Conservation (phyloP, 2,888 invertebrate genomes). For the Drosophila setosimentum region DNA sequence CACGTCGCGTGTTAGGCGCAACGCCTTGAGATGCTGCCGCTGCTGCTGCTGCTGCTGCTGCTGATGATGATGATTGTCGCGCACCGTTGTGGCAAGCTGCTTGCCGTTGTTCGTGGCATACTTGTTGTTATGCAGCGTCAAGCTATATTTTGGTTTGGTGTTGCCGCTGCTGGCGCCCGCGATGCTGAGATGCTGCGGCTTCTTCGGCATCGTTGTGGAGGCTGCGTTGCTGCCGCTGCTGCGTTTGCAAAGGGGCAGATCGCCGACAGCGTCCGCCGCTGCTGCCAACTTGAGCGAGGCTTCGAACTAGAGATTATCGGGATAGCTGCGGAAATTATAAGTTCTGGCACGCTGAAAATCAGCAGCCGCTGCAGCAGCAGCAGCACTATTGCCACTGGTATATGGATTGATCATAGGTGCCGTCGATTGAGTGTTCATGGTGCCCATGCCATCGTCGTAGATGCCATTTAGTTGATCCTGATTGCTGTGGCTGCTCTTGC, state of each 20-base stretch:
- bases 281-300: slow-evolving; percentile 75
- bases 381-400: slow-evolving; percentile 61
- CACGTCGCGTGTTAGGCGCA: slow-evolving; percentile 68
- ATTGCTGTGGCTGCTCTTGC: slow-evolving; percentile 71
- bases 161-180: slow-evolving; percentile 36
- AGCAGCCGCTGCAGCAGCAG: slow-evolving; percentile 72
- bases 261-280: slow-evolving; percentile 35
- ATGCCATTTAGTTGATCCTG: slow-evolving; percentile 77
- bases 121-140: slow-evolving; percentile 77
- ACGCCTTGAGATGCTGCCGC: slow-evolving; percentile 70
- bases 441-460: slow-evolving; percentile 83
- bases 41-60: slow-evolving; percentile 71
- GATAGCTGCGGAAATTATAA: slow-evolving; percentile 84
- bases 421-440: slow-evolving; percentile 84
- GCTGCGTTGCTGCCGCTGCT: slow-evolving; percentile 9
- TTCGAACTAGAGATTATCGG: slow-evolving; percentile 85
- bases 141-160: slow-evolving; percentile 72
- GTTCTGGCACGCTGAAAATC: slow-evolving; percentile 84
- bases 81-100: slow-evolving; percentile 35
- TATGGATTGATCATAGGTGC: slow-evolving; percentile 84
- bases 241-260: slow-evolving; percentile 22
- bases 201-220: slow-evolving; percentile 77
- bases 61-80: slow-evolving; percentile 65
- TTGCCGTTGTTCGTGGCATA: slow-evolving; percentile 48
- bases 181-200: slow-evolving; percentile 73